A percentile compares a stretch with the other conserved stretches of the same genome.
Evolutionary conservation across 2,888 invertebrate genomes (phyloP).

Genomic region (Rhagonycha fulva): DNA sequence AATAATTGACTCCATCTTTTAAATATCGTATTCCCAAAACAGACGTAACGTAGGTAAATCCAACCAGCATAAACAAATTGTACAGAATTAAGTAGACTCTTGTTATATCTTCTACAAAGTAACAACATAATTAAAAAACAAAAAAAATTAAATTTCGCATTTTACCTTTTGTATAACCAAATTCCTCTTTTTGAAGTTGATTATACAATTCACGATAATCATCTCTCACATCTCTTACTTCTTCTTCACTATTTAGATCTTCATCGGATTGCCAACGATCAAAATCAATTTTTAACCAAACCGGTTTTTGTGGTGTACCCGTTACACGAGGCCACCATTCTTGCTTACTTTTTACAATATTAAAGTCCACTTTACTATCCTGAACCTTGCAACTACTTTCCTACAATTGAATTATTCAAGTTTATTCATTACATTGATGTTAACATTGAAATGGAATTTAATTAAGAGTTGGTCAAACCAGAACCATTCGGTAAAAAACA

Average conservation of each 20-base stretch:
- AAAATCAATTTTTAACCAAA: conserved; percentile 93
- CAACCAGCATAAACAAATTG: conserved; percentile 88
- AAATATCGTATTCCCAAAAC: conserved; percentile 77
- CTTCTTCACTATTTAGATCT: conserved; percentile 60
- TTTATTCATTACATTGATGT: neutral
- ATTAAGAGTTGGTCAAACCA: too few species aligned
- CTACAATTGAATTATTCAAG: conserved; percentile 46
- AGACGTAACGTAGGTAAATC: conserved; percentile 75
- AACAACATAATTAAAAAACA: conserved; percentile 20
- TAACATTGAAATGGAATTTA: too few species aligned
- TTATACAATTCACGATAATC: conserved; percentile 81
- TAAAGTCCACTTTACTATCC: conserved; percentile 78
- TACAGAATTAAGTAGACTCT: conserved; percentile 86
- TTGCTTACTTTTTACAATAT: conserved; percentile 67
- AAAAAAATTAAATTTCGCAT: neutral
- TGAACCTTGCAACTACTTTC: conserved; percentile 64
- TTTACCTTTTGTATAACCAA: conserved; percentile 76
- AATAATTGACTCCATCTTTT: conserved; percentile 73
- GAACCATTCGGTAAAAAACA: too few species aligned
- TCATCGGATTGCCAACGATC: conserved; percentile 87
- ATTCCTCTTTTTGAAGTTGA: conserved; percentile 73
- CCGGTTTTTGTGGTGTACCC: conserved; percentile 80
- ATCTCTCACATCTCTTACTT: conserved; percentile 69
- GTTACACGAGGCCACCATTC: conserved; percentile 87
- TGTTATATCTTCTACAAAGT: conserved; percentile 70